Conservation (phyloP, 2,797 vertebrate species). For the Acanthurus lineatus region DNA sequence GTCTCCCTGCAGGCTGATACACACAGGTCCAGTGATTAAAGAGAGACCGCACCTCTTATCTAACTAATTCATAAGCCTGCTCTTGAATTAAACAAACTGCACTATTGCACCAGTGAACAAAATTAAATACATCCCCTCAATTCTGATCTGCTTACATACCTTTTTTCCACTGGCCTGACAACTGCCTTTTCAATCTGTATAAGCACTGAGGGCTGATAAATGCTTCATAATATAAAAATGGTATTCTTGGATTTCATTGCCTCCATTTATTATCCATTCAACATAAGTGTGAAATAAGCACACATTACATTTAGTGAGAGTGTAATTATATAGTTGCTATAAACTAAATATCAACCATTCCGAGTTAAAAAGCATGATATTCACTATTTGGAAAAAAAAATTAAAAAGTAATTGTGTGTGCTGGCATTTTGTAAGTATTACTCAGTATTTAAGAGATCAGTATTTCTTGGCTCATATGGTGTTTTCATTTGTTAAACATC, state of each 20-base stretch:
- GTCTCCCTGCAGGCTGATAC: slow-evolving; percentile 8
- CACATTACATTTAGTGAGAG: slow-evolving; percentile 10
- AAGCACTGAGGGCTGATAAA: slow-evolving; percentile 28
- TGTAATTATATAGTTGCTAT: neutral
- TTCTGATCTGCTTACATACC: neutral
- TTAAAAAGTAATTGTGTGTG: neutral
- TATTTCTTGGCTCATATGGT: neutral
- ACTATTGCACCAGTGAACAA: neutral
- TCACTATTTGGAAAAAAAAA: neutral
- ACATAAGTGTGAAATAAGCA: slow-evolving; percentile 17
- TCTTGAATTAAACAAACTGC: slow-evolving; percentile 42
- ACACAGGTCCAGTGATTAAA: slow-evolving; percentile 21
- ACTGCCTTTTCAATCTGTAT: slow-evolving; percentile 17
- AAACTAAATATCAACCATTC: neutral
- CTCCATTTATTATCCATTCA: neutral
- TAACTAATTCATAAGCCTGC: slow-evolving; percentile 32
- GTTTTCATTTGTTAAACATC: neutral
- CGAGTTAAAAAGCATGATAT: neutral
- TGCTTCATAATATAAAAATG: slow-evolving; percentile 26
- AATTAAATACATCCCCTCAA: slow-evolving; percentile 17
- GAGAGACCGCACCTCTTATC: slow-evolving; percentile 10
- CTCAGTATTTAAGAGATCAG: neutral
- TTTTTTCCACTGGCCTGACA: too few species aligned
- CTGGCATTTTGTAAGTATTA: neutral
- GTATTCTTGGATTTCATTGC: slow-evolving; percentile 25